Evolutionary conservation across 2,888 invertebrate species (phyloP), one percentile per base, ranked within the genome.

Genomic region (Smittia sp.): DNA sequence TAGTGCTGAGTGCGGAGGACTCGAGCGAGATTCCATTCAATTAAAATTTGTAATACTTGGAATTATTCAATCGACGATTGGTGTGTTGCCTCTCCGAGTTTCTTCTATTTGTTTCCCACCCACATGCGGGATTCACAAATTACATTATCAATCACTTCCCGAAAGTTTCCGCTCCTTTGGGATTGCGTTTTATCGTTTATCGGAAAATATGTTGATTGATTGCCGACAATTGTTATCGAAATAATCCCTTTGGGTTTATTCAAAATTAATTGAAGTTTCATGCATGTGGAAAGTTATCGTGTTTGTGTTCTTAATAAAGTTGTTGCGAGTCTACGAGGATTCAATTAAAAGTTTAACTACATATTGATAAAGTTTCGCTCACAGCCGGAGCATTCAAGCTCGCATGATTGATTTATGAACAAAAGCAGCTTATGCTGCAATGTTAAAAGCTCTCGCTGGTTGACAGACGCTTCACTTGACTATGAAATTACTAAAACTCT

Each of bases 191-290:
- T 46, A 46, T 46, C 46, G 46, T 15, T 46, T 11, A 46, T 46
- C 46, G 46, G 2, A 11, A 15, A n/a, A n/a, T 46, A 11, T n/a
- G 46, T 46, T 46, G 46, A 46, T 46, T 46, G 46, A 46, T 46
- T 46, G n/a, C 46, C n/a, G 46, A 46, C 46, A 46, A 46, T 46
- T 15, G 46, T 46, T 46, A 46, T 46, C 46, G 46, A n/a, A n/a
- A 15, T 46, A n/a, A 46, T 46, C 46, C 46, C 46, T 46, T 11
- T n/a, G 15, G 46, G 11, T 15, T 38, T 46, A 15, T 46, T 46
- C n/a, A 46, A 46, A 46, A 46, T 46, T 46, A 46, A 46, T 46
- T 46, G 46, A 46, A n/a, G 46, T 46, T 11, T n/a, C 46, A 46
- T 46, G 46, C 32, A 32, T 32, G 32, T 6, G 4, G 32, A 6